Evolutionary conservation across 1,140 invertebrate genomes (phyloP).

Genomic region (Cyclargus thomasi): DNA sequence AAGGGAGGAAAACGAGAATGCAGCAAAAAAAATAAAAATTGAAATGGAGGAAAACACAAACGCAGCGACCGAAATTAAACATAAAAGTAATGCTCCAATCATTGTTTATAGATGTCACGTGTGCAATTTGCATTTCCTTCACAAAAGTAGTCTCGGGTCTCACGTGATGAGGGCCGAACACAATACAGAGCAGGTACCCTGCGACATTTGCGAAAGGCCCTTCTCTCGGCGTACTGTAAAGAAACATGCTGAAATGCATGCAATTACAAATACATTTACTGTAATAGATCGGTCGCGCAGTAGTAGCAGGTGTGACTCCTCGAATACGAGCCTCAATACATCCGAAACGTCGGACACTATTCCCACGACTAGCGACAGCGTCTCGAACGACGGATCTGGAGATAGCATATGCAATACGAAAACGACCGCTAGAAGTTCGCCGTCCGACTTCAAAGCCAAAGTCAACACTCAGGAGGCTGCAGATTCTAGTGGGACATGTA

Average conservation of each 20-base stretch:
- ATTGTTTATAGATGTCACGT: slow-evolving; percentile 15
- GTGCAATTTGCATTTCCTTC: slow-evolving; percentile 20
- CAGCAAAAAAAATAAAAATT: neutral
- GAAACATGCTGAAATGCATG: slow-evolving; percentile 6
- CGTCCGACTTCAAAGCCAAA: neutral
- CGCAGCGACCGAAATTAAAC: too few relatives aligned
- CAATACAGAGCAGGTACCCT: neutral
- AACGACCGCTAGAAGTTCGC: neutral
- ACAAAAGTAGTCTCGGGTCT: neutral
- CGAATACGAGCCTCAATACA: neutral
- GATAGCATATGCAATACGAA: neutral
- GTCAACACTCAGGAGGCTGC: neutral
- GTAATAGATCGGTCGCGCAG: neutral
- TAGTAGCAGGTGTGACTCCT: neutral
- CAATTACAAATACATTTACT: neutral
- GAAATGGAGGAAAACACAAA: neutral
- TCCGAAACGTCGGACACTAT: neutral
- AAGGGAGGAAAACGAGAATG: neutral
- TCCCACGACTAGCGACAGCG: neutral
- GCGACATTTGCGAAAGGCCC: neutral
- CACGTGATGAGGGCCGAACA: slow-evolving; percentile 1
- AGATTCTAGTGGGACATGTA: neutral
- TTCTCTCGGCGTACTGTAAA: neutral
- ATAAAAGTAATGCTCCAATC: neutral
- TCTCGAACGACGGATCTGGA: neutral